Evolutionary conservation across 2,797 vertebrate species (phyloP), one percentile per base, ranked within the genome.

Genomic region (Eutrigla gurnardus): DNA sequence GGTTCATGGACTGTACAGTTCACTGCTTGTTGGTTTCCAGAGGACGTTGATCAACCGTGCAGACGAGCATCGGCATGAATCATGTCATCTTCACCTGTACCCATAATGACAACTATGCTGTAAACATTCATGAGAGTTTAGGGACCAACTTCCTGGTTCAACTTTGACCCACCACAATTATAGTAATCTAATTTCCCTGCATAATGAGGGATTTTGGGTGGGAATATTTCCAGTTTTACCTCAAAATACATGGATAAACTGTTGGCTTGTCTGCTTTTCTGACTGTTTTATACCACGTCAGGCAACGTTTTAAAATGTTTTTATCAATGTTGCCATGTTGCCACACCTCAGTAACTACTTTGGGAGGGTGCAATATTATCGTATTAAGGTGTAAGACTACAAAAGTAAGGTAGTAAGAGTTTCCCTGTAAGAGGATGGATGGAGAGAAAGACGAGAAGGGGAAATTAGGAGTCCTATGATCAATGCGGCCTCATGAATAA

Each of bases 401-500:
- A 17, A n/a, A 3, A 49, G 42, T 42, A 6, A n/a, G 17, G 36
- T 25, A 39, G 14, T 3, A 12, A 12, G 3, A 37, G 5, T 62
- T 37, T 55, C 36, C 52, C 60, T 66, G 40, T 17, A 67, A 52
- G n/a, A 62, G 62, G n/a, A 70, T 60, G 35, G 71, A 73, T 57
- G 7, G 61, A 71, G 59, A 50, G 61, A n/a, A 47, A 50, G 1
- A 50, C 66, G 18, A 83, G 33, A 55, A 39, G 4, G 61, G 68
- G 58, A 69, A 66, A 78, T 85, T 70, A 78, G 54, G 81, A 88
- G 72, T 67, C 80, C 52, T 83, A 63, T 84, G 87, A 88, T 92
- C 81, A 86, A 84, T 91, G 83, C 39, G 47, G 52, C 33, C 47
- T 87, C 77, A 77, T 94, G 80, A 94, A 94, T 94, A 88, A 92